phyloP scores from a whole-genome alignment of 30 jellyfish, hydroid and myxozoan genomes.

The Chrysaora quinquecirrha region DNA sequence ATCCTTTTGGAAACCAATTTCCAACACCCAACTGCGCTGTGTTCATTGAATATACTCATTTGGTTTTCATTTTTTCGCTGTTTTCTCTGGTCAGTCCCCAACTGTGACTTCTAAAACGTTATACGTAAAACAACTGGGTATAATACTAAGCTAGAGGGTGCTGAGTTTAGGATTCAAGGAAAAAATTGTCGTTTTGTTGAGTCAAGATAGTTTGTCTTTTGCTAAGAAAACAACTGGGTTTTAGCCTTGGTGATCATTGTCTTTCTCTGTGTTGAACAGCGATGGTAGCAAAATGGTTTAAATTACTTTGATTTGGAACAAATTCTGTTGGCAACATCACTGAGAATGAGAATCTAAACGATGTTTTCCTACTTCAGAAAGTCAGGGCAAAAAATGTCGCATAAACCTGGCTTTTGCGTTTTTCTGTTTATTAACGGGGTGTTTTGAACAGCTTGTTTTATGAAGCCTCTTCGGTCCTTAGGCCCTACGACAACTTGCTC shows the following conservation, averaged over 20 bases:
- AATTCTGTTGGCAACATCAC: too few species aligned
- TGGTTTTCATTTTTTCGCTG: slow-evolving; percentile 2
- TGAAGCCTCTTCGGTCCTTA: too few species aligned
- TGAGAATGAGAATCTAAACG: too few species aligned
- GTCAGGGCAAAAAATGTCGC: too few species aligned
- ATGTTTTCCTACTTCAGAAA: too few species aligned
- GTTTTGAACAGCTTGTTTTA: too few species aligned
- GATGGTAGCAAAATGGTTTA: background rate
- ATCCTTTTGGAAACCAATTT: background rate
- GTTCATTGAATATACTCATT: background rate
- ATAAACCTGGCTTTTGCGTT: too few species aligned
- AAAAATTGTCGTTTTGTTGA: background rate
- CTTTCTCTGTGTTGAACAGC: background rate
- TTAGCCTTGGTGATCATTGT: background rate
- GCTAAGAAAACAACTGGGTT: background rate
- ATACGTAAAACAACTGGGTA: background rate
- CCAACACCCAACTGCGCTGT: background rate
- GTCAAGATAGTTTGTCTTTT: slow-evolving; percentile 16
- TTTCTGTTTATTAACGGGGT: too few species aligned
- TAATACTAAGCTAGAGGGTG: slow-evolving; percentile 2
- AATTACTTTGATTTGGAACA: background rate
- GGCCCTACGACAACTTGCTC: too few species aligned
- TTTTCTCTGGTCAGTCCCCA: background rate
- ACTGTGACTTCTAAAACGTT: background rate
- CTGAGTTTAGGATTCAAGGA: background rate